Base-by-base conservation (phyloP, 2,113 vertebrate genomes). In the Oryzias celebensis region DNA sequence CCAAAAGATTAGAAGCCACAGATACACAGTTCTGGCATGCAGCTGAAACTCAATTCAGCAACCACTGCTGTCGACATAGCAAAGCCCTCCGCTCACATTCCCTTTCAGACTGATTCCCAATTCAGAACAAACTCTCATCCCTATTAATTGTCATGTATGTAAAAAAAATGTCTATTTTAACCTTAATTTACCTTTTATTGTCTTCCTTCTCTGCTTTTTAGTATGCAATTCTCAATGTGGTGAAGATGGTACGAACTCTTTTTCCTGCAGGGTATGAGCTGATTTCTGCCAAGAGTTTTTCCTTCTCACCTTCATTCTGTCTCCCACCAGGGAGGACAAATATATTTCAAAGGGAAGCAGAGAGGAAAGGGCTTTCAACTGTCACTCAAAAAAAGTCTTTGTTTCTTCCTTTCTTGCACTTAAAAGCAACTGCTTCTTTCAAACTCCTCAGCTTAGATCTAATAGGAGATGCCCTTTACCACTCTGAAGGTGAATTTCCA, bases 31-130 rank as follows among this genome's bases (percentile, higher is more conserved):
- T 65, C 43, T 28, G 77, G 71, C 76, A 78, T 54, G 78, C 52
- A 31, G 65, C 71, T 84, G 82, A 79, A 86, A 86, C 67, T 41
- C 73, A 79, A 85, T 80, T 65, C 72, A 52, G 78, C 66, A 41
- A 14, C 48, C 59, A 17, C 55, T 46, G 43, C 71, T 53, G n/a
- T 54, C 14, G 43, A 77, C 61, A 60, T n/a, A 67, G 53, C 18
- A 23, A 57, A 28, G 58, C 5, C 7, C 51, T 63, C 51, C 46
- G 23, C 62, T 73, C 64, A 45, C 75, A 62, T 49, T 52, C 36
- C 60, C 57, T 42, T 42, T 58, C 47, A 26, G 58, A n/a, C 47
- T 22, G 20, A 54, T 50, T 62, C 42, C 44, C 59, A 61, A 46
- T 18, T 17, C 31, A 63, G 55, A 62, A 71, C 49, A 61, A 75